Evolutionary conservation across 2,888 invertebrate species (phyloP).

Genomic region (Lasioglossum malachurum): DNA sequence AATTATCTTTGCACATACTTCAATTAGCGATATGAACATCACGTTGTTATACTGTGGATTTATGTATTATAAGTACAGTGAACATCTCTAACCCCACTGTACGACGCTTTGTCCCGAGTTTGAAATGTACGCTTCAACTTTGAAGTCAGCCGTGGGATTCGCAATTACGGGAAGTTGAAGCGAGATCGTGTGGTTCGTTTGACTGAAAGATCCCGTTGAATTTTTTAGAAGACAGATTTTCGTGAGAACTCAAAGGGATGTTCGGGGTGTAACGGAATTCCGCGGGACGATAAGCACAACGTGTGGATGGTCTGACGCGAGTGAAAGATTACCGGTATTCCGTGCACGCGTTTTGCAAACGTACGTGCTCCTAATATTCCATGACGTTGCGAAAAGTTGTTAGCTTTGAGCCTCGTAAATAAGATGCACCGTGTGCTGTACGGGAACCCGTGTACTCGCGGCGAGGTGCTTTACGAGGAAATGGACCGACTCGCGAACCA

Average conservation of each 20-base stretch:
- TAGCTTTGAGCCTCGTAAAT: constrained; percentile 47
- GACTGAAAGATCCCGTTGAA: neutral
- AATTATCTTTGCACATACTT: no score
- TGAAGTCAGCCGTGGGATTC: neutral
- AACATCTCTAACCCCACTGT: neutral
- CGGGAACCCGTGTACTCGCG: constrained; percentile 7
- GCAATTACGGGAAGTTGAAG: neutral
- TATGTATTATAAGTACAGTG: neutral
- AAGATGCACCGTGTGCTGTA: constrained; percentile 20
- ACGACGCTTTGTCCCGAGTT: neutral
- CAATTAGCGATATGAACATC: neutral
- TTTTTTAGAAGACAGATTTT: neutral
- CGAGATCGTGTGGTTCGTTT: neutral
- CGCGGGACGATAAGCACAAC: neutral
- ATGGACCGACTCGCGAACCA: constrained; percentile 37
- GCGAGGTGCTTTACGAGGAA: constrained; percentile 36
- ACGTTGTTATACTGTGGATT: neutral
- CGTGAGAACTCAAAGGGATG: constrained; percentile 18
- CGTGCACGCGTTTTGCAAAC: constrained; percentile 25
- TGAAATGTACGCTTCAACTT: neutral
- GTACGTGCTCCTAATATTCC: constrained; percentile 37
- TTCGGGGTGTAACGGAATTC: neutral
- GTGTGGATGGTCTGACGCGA: neutral
- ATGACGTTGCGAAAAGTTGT: constrained; percentile 41
- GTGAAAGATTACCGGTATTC: constrained; percentile 28